Percentiles rank a stretch among this genome's conserved stretches.
Conservation (phyloP, 2,797 vertebrate genomes). For the Coendou prehensilis region DNA sequence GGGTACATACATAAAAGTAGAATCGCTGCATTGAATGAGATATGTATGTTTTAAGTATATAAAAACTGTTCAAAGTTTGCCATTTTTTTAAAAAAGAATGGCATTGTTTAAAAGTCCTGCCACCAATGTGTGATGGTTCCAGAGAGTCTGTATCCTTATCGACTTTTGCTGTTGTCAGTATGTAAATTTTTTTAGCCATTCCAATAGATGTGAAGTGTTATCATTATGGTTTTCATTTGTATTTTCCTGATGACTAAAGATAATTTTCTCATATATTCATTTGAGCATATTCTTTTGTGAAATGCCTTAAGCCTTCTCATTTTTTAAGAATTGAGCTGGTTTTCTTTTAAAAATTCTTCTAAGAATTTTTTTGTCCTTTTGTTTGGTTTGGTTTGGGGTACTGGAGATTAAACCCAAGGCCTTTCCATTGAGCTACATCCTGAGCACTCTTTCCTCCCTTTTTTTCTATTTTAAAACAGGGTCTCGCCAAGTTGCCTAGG, state of each 20-base stretch:
- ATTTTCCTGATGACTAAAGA: conserved; percentile 39
- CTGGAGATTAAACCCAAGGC: background rate
- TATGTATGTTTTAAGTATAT: background rate
- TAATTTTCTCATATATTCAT: conserved; percentile 8
- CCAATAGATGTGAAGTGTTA: background rate
- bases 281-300: conserved; percentile 48
- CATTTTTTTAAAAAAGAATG: too few species aligned
- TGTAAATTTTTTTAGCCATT: conserved; percentile 10
- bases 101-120: too few species aligned
- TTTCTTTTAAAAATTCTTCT: conserved; percentile 10
- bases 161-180: background rate
- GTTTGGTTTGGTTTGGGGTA: background rate
- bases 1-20: background rate
- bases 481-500: background rate
- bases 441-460: background rate
- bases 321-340: background rate
- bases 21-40: background rate
- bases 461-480: background rate
- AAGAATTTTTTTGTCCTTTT: background rate
- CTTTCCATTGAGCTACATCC: background rate
- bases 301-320: background rate
- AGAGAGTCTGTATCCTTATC: background rate
- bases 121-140: background rate
- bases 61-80: background rate
- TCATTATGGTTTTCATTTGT: conserved; percentile 21